Percentiles rank a stretch among this genome's conserved stretches.
Conservation (phyloP, 2,888 invertebrate genomes). For the Branchellion lobata region DNA sequence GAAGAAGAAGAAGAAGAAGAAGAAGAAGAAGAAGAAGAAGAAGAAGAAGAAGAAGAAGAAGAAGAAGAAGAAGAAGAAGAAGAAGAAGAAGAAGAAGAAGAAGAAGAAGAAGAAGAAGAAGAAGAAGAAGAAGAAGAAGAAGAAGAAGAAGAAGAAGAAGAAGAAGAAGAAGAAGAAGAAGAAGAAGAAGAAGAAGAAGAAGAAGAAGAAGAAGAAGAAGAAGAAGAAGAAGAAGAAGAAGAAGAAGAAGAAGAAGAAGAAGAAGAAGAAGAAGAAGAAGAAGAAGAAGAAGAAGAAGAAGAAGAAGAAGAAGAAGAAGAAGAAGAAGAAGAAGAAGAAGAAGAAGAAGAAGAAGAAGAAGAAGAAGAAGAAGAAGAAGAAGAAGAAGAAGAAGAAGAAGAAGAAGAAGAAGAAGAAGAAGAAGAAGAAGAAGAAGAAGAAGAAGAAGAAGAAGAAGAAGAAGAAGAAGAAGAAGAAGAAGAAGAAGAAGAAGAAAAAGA, state of each 20-base stretch:
- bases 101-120: too few species aligned
- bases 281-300: constrained; percentile 17
- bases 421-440: too few species aligned
- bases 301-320: constrained; percentile 14
- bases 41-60: too few species aligned
- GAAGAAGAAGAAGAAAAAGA: too few species aligned
- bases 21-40: too few species aligned
- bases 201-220: neutral
- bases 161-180: neutral
- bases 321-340: constrained; percentile 17
- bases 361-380: neutral
- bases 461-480: constrained; percentile 2
- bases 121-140: constrained; percentile 4
- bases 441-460: too few species aligned
- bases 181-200: neutral
- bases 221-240: constrained; percentile 17
- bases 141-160: neutral
- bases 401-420: too few species aligned
- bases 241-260: neutral
- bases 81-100: too few species aligned
- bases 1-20: neutral
- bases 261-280: neutral
- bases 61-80: too few species aligned
- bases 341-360: constrained; percentile 8
- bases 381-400: too few species aligned